Evolutionary conservation across 2,113 vertebrate species (phyloP), one percentile per base, ranked within the genome.

Genomic region (Dicaeum eximium): DNA sequence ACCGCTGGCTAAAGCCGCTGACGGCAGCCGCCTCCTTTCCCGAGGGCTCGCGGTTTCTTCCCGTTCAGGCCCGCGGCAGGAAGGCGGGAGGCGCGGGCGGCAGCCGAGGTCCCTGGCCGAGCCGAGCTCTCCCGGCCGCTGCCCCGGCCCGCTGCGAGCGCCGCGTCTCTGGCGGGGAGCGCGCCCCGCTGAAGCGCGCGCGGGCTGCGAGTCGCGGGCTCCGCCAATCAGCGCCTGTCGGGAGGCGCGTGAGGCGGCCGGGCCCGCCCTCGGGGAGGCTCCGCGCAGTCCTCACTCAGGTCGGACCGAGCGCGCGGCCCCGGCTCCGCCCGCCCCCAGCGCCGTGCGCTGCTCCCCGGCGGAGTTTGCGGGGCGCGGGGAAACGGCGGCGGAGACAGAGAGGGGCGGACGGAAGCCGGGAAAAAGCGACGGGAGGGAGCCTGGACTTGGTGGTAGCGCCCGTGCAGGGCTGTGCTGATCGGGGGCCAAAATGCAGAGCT

Each of bases 371-470:
- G 50, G 69, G 37, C 8, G 50, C 15, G 37, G 37, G 30, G 69
- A 33, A 14, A 56, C 31, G 54, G 33, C 54, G 9, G 13, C 2
- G 13, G 21, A 22, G 6, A 33, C 4, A 33, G 17, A 35, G 14
- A 47, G 27, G 9, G 27, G 9, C 5, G 12, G 5, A 11, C 12
- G 21, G 24, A 47, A 38, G 15, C n/a, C 21, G 15, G 9, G 9
- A 8, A 11, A 25, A 1, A 31, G 15, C 15, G 3, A 6, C 11
- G 2, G 42, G 3, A 3, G 15, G n/a, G 5, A 24, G 12, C 15
- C 27, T 54, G 15, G 38, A 21, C 24, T 45, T 2, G 15, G n/a
- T n/a, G n/a, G n/a, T n/a, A n/a, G n/a, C n/a, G n/a, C n/a, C n/a
- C n/a, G n/a, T n/a, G n/a, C n/a, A n/a, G n/a, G n/a, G n/a, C n/a